Conservation (phyloP, 2,888 invertebrate species). For the Malachius bipustulatus region DNA sequence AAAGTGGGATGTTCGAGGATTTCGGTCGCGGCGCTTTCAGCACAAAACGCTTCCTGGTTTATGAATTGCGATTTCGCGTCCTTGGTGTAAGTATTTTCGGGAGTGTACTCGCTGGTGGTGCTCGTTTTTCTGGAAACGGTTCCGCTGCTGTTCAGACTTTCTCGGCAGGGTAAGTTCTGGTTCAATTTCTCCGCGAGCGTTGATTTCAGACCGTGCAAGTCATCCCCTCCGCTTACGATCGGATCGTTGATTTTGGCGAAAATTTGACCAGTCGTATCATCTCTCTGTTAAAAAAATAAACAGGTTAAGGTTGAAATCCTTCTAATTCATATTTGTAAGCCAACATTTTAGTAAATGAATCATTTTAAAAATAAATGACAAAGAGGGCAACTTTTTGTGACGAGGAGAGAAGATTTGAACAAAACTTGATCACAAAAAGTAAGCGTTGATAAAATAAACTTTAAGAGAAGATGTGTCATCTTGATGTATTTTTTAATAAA, state of each 20-base stretch:
- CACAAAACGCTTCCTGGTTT: constrained; percentile 24
- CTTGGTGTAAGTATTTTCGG: constrained; percentile 39
- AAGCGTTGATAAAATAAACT: too few species aligned
- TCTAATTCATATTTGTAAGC: too few species aligned
- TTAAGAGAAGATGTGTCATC: too few species aligned
- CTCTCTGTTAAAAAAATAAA: constrained; percentile 23
- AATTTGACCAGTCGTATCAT: constrained; percentile 28
- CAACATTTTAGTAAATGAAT: too few species aligned
- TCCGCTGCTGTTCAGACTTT: constrained; percentile 36
- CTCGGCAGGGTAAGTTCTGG: constrained; percentile 30
- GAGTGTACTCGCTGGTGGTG: constrained; percentile 45
- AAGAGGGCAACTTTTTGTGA: too few species aligned
- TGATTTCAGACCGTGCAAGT: constrained; percentile 30
- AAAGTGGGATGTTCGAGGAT: constrained; percentile 9
- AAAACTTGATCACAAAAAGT: too few species aligned
- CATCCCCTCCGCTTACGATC: constrained; percentile 14
- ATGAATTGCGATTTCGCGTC: constrained; percentile 23
- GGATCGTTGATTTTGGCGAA: constrained; percentile 22
- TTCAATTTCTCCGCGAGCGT: constrained; percentile 32
- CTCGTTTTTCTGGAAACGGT: constrained; percentile 45
- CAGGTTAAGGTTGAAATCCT: too few species aligned
- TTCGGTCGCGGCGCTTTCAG: constrained; percentile 25
- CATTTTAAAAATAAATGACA: too few species aligned
- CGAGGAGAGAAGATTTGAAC: too few species aligned
- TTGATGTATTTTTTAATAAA: too few species aligned